Base-by-base conservation (phyloP, 1,140 invertebrate species). In the Plodia interpunctella region DNA sequence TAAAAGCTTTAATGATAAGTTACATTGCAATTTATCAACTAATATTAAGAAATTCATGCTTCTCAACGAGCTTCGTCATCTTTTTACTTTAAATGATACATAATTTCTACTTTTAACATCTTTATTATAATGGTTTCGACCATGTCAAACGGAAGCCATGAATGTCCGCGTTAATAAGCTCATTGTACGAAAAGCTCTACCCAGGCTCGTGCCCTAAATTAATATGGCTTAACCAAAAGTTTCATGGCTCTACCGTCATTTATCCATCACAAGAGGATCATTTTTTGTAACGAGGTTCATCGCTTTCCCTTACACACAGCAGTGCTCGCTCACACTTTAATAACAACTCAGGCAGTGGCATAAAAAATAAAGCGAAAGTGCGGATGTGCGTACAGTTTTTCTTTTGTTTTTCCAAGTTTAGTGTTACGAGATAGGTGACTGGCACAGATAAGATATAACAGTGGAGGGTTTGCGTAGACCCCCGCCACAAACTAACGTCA, bases 121-220 rank as follows among this genome's bases (percentile, higher is more conserved):
- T 3, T 44, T n/a, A 44, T 44, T 15, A 10, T 44, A n/a, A 44
- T 44, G 2, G 38, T 3, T 44, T 44, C 10, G 10, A 44, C 38
- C 38, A 44, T 44, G 15, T 1, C 8, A 13, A 17, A 15, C 15
- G 13, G 13, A 17, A 44, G 38, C 38, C 38, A 15, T n/a, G 38
- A 44, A 44, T 44, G 38, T n/a, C 38, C 38, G 38, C 38, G 38
- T n/a, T 44, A 44, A 44, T 44, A 44, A 44, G n/a, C 38, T 44
- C 38, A 17, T 44, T 44, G 38, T 44, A 44, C 15, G 38, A 15
- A 44, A 15, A 44, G 38, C 38, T 15, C 38, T 44, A 44, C 38
- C 38, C 38, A 44, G n/a, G 13, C 38, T n/a, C 38, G 38, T 6
- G 38, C 15, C 38, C 38, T 44, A 44, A 44, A 44, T 44, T 44